Evolutionary conservation across 2,113 vertebrate species (phyloP).

Genomic region (Xenopus tropicalis): DNA sequence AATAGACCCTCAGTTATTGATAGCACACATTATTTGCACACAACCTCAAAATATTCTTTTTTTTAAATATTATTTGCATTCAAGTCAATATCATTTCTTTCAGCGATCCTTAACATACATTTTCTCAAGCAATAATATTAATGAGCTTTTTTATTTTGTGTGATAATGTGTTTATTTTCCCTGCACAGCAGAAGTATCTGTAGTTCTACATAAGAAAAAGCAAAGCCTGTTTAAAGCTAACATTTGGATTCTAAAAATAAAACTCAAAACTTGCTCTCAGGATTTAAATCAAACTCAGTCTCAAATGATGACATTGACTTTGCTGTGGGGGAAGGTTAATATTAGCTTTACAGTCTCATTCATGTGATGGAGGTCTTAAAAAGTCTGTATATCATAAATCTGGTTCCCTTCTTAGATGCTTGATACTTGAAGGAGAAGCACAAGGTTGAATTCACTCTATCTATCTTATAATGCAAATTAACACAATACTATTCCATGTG

Average conservation of each 20-base stretch:
- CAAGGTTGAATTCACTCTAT: background rate
- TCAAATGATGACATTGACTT: constrained; percentile 31
- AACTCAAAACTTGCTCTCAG: constrained; percentile 1
- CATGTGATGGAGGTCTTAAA: constrained; percentile 33
- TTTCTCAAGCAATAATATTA: too few relatives aligned
- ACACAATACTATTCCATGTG: too few relatives aligned
- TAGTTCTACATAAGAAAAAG: constrained; percentile 1
- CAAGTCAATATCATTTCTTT: too few relatives aligned
- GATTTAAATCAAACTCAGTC: constrained; percentile 27
- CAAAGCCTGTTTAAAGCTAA: background rate
- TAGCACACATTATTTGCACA: too few relatives aligned
- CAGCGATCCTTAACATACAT: too few relatives aligned
- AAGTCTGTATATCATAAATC: constrained; percentile 29
- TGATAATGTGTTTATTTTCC: too few relatives aligned
- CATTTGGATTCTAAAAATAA: constrained; percentile 12
- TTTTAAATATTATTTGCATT: too few relatives aligned
- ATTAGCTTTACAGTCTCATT: constrained; percentile 30
- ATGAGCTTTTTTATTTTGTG: too few relatives aligned
- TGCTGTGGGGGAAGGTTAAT: constrained; percentile 41
- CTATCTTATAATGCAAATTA: too few relatives aligned
- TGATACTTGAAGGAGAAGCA: constrained; percentile 20
- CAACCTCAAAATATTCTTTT: too few relatives aligned
- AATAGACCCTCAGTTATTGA: too few relatives aligned
- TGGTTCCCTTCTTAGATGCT: background rate
- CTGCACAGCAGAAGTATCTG: too few relatives aligned